phyloP scores from a whole-genome alignment of 1,140 invertebrate genomes.

The Stegodyphus dumicola region DNA sequence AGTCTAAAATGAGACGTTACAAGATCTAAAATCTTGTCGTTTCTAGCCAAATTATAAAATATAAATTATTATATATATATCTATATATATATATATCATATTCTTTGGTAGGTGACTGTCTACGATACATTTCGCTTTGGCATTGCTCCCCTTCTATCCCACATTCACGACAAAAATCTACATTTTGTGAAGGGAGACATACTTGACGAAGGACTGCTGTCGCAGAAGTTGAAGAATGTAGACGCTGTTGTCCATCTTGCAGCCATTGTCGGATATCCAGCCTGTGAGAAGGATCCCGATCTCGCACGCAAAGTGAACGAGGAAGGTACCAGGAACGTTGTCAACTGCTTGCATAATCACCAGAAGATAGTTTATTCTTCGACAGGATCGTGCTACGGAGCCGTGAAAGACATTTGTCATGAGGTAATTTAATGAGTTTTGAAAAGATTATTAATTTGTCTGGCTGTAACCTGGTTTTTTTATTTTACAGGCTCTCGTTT shows the following conservation, averaged over 20 bases:
- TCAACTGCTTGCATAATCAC: slow-evolving; percentile 56
- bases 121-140: slow-evolving; percentile 64
- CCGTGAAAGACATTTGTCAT: slow-evolving; percentile 63
- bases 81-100: too few species aligned
- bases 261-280: slow-evolving; percentile 66
- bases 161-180: slow-evolving; percentile 47
- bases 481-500: too few species aligned
- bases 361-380: slow-evolving; percentile 65
- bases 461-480: too few species aligned
- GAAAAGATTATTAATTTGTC: too few species aligned
- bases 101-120: slow-evolving; percentile 64
- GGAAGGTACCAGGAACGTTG: slow-evolving; percentile 60
- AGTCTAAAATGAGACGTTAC: too few species aligned
- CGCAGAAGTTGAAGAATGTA: slow-evolving; percentile 53
- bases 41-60: too few species aligned
- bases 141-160: slow-evolving; percentile 61
- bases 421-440: slow-evolving; percentile 48
- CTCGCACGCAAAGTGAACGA: slow-evolving; percentile 62
- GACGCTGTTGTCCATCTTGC: slow-evolving; percentile 65
- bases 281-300: slow-evolving; percentile 63
- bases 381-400: slow-evolving; percentile 65
- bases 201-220: slow-evolving; percentile 51
- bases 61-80: too few species aligned
- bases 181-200: slow-evolving; percentile 64
- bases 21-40: too few species aligned